Evolutionary conservation across 2,113 vertebrate genomes (phyloP).

Genomic region (Sinocyclocheilus rhinocerous): DNA sequence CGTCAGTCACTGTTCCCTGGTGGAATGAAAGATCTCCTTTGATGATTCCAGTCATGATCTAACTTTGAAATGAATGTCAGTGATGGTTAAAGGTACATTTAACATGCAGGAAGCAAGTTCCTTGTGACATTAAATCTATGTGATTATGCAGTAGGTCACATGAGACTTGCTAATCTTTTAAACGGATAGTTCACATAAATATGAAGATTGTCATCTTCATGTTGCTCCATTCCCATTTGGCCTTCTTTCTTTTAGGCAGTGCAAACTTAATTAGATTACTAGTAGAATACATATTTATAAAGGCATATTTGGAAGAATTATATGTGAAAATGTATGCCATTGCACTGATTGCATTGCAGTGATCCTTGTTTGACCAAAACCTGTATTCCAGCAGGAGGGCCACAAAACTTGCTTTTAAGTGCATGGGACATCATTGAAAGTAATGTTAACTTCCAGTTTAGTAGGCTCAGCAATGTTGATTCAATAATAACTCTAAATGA

Average conservation of each 20-base stretch:
- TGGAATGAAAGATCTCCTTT: slow-evolving; percentile 21
- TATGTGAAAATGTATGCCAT: background rate
- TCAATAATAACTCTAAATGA: background rate
- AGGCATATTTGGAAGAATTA: background rate
- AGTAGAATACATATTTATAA: slow-evolving; percentile 2
- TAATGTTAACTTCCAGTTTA: no score
- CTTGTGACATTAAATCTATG: slow-evolving; percentile 36
- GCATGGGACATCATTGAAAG: no score
- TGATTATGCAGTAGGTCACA: slow-evolving; percentile 34
- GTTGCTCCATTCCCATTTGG: background rate
- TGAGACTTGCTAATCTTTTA: slow-evolving; percentile 12
- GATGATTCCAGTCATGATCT: slow-evolving; percentile 2
- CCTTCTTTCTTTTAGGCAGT: background rate
- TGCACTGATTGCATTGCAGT: no score
- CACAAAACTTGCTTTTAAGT: background rate
- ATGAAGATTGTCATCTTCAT: background rate
- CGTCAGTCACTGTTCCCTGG: background rate
- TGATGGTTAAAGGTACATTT: slow-evolving; percentile 25
- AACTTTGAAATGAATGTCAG: slow-evolving; percentile 32
- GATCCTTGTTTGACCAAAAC: background rate
- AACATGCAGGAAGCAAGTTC: slow-evolving; percentile 21
- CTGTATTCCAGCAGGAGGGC: background rate
- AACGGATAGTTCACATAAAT: background rate
- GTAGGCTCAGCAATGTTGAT: background rate
- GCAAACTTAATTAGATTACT: background rate